phyloP scores from a whole-genome alignment of 2,888 invertebrate species.

The Timandra comae region DNA sequence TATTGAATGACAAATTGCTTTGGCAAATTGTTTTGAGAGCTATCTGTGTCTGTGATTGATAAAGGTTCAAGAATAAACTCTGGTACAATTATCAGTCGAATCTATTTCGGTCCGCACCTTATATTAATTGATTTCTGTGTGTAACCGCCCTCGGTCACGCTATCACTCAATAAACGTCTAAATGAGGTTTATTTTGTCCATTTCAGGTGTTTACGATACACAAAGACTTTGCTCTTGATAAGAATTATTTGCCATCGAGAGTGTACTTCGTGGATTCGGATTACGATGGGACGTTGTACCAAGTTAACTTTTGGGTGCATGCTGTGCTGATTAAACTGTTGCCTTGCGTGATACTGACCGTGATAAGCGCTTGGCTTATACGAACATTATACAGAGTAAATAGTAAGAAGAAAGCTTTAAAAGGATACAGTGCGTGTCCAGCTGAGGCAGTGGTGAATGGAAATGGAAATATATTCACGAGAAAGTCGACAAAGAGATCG shows the following conservation, averaged over 20 bases:
- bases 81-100: constrained; percentile 30
- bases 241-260: constrained; percentile 45
- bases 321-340: constrained; percentile 87
- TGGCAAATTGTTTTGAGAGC: constrained; percentile 10
- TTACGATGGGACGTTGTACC: constrained; percentile 77
- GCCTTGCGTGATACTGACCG: constrained; percentile 86
- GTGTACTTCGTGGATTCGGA: constrained; percentile 74
- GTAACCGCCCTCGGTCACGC: constrained; percentile 12
- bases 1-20: constrained; percentile 15
- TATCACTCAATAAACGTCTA: constrained; percentile 10
- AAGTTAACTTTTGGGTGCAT: constrained; percentile 88
- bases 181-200: too few species aligned
- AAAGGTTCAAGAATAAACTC: constrained; percentile 28
- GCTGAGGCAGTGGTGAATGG: constrained; percentile 48
- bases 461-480: constrained; percentile 57
- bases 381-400: constrained; percentile 83
- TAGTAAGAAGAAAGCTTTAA: constrained; percentile 79
- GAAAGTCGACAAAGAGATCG: constrained; percentile 57
- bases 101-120: constrained; percentile 34
- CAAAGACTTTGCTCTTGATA: constrained; percentile 50
- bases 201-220: constrained; percentile 66
- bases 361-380: constrained; percentile 83
- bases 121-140: constrained; percentile 38
- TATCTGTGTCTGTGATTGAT: constrained; percentile 23
- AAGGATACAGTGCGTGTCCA: constrained; percentile 65